Evolutionary conservation across 2,113 vertebrate species (phyloP).

Genomic region (Cygnus atratus): DNA sequence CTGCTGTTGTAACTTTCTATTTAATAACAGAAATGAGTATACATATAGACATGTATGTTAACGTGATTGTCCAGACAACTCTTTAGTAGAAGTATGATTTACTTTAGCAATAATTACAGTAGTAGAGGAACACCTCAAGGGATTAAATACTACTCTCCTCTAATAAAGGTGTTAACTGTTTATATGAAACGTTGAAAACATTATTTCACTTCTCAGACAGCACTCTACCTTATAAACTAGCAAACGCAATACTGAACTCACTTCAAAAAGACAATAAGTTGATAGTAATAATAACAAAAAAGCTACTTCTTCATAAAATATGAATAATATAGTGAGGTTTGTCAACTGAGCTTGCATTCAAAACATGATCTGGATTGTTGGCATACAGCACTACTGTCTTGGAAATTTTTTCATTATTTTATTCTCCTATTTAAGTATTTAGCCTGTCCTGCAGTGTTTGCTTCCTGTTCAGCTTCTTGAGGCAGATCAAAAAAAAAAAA

Average conservation of each 20-base stretch:
- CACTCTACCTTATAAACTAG: background rate
- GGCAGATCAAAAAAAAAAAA: background rate
- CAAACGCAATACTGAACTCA: background rate
- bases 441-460: background rate
- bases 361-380: background rate
- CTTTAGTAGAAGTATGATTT: background rate
- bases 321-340: background rate
- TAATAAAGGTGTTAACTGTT: background rate
- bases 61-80: background rate
- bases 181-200: background rate
- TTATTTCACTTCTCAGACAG: background rate
- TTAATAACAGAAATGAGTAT: background rate
- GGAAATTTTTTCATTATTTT: background rate
- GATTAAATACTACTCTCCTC: background rate
- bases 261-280: background rate
- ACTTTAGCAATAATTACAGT: background rate
- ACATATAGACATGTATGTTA: background rate
- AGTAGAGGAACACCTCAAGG: background rate
- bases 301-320: background rate
- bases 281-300: background rate
- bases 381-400: background rate
- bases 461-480: background rate
- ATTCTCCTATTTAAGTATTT: background rate
- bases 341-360: background rate
- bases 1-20: background rate